Conservation (phyloP, 2,888 invertebrate genomes). For the Yponomeuta cagnagella region DNA sequence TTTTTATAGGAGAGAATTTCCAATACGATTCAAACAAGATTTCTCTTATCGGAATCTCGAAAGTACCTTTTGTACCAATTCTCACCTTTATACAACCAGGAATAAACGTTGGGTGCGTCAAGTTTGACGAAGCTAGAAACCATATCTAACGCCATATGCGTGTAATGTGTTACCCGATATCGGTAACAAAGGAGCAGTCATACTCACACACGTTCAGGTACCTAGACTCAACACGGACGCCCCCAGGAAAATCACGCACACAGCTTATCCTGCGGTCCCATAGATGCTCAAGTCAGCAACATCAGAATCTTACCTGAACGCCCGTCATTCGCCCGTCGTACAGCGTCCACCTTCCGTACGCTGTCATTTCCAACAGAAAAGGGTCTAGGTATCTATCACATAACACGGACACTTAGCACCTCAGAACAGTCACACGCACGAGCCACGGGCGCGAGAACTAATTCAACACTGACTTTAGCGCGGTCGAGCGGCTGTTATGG, state of each 20-base stretch:
- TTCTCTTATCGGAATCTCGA: background rate
- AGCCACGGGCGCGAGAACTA: conserved; percentile 4
- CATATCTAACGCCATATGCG: background rate
- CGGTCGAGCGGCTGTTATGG: conserved; percentile 23
- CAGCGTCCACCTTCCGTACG: conserved; percentile 58
- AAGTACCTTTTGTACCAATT: background rate
- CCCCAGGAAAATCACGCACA: background rate
- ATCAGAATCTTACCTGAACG: conserved; percentile 48
- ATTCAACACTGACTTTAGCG: conserved; percentile 20
- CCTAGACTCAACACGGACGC: too few species aligned
- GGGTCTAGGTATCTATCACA: background rate
- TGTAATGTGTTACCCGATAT: background rate
- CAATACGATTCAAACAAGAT: background rate
- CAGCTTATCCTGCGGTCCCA: background rate
- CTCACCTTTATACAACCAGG: background rate
- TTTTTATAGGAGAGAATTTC: background rate
- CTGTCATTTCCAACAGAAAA: conserved; percentile 33
- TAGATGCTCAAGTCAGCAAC: background rate
- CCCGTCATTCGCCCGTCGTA: conserved; percentile 53
- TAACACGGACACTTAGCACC: conserved; percentile 29
- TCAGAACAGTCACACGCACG: conserved; percentile 23
- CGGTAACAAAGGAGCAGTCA: background rate
- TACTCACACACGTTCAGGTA: background rate
- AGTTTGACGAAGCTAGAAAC: background rate
- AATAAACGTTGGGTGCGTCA: background rate